phyloP scores from a whole-genome alignment of 2,797 vertebrate genomes.

The Crypturellus tataupa region DNA sequence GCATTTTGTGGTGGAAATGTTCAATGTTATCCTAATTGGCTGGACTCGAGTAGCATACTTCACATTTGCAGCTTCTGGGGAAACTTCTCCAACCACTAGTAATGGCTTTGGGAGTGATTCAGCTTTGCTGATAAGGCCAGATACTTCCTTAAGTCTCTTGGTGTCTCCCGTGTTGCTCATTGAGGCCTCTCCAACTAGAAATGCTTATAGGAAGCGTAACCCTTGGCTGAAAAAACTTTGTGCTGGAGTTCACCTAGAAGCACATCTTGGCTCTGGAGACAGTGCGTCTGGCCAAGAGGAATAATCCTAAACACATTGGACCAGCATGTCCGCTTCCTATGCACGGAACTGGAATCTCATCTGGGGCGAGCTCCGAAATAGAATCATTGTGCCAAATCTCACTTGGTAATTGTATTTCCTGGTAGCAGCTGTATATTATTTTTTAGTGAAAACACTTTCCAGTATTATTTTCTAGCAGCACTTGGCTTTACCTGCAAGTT shows the following conservation, averaged over 20 bases:
- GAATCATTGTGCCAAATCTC: slow-evolving; percentile 27
- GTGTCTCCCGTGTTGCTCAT: neutral
- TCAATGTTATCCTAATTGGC: neutral
- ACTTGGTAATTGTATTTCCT: slow-evolving; percentile 39
- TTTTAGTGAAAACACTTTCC: slow-evolving; percentile 35
- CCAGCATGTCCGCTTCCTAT: slow-evolving; percentile 50
- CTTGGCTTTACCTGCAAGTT: slow-evolving; percentile 13
- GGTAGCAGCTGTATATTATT: slow-evolving; percentile 43
- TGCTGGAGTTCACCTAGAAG: slow-evolving; percentile 57
- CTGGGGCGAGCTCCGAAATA: slow-evolving; percentile 12
- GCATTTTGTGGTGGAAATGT: neutral
- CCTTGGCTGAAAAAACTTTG: slow-evolving; percentile 52
- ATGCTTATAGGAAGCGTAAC: slow-evolving; percentile 57
- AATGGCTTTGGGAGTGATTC: neutral
- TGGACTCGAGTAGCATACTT: neutral
- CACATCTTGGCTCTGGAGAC: slow-evolving; percentile 61
- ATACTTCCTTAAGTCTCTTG: slow-evolving; percentile 19
- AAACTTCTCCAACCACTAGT: neutral
- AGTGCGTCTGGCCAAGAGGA: slow-evolving; percentile 58
- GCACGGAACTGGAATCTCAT: slow-evolving; percentile 22
- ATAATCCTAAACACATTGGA: slow-evolving; percentile 13
- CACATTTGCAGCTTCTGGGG: neutral
- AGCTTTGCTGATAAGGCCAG: slow-evolving; percentile 26
- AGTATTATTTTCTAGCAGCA: slow-evolving; percentile 5
- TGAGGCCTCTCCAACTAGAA: slow-evolving; percentile 6